Percentiles rank a stretch among this genome's conserved stretches.
Conservation (phyloP, 2,797 vertebrate species). For the Cossypha heuglini region DNA sequence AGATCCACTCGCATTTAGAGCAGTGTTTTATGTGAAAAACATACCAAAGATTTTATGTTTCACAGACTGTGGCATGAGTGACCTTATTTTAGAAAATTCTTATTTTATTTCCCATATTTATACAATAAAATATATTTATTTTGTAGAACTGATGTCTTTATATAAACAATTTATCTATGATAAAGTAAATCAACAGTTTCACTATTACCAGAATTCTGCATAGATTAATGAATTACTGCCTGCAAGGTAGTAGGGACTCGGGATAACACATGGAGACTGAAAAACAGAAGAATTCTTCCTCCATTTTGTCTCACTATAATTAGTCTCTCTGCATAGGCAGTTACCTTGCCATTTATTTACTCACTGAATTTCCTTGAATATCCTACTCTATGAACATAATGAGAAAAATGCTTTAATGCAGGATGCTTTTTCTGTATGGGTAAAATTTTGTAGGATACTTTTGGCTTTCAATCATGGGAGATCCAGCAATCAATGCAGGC, state of each 20-base stretch:
- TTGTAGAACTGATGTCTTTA: neutral
- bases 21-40: slow-evolving; percentile 66
- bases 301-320: slow-evolving; percentile 30
- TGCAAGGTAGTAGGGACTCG: neutral
- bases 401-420: neutral
- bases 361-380: neutral
- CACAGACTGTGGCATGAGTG: neutral
- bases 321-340: neutral
- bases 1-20: slow-evolving; percentile 73
- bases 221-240: neutral
- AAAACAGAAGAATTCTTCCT: neutral
- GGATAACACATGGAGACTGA: neutral
- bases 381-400: neutral
- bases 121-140: slow-evolving; percentile 33
- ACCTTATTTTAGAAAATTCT: slow-evolving; percentile 56
- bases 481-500: neutral
- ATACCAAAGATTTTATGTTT: slow-evolving; percentile 63
- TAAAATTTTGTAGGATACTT: neutral
- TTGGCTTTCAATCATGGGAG: neutral
- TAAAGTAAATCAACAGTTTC: neutral
- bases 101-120: slow-evolving; percentile 26
- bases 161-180: neutral
- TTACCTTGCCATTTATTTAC: neutral
- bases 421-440: neutral
- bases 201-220: neutral